These are phyloP conservation scores for Venturia canescens DNA, from an alignment of 1,140 invertebrate genomes.

Conservation along the genomic window DNA sequence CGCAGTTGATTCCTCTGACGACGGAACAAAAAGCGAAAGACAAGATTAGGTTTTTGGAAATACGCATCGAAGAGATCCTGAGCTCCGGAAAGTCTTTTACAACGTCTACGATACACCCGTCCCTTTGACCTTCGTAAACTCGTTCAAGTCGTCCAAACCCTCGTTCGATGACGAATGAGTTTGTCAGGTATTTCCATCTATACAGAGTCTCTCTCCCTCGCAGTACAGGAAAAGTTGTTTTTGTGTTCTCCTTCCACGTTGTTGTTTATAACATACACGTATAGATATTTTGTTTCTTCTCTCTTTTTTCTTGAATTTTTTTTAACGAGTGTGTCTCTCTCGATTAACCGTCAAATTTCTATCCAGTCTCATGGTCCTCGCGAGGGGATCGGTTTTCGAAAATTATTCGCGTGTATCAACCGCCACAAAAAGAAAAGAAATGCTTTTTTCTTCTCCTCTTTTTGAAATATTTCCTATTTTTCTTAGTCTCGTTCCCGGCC, in stretches of 20 bases:
- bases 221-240: too few species aligned
- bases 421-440: background rate
- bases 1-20: too few species aligned
- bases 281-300: background rate
- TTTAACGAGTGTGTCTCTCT: too few species aligned
- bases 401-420: background rate
- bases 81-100: background rate
- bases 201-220: too few species aligned
- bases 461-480: slow-evolving; percentile 11
- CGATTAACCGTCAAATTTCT: slow-evolving; percentile 19
- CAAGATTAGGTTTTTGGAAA: too few species aligned
- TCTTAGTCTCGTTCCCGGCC: background rate
- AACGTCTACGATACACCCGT: too few species aligned
- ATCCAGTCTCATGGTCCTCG: slow-evolving; percentile 47
- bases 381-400: background rate
- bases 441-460: background rate
- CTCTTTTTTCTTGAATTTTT: background rate
- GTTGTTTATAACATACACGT: background rate
- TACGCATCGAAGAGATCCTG: background rate
- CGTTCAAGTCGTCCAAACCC: too few species aligned
- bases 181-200: too few species aligned
- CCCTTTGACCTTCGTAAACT: too few species aligned
- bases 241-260: too few species aligned
- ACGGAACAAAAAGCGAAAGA: too few species aligned
- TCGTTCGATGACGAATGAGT: too few species aligned